Conservation (phyloP, 2,797 vertebrate species). For the Paguma larvata region DNA sequence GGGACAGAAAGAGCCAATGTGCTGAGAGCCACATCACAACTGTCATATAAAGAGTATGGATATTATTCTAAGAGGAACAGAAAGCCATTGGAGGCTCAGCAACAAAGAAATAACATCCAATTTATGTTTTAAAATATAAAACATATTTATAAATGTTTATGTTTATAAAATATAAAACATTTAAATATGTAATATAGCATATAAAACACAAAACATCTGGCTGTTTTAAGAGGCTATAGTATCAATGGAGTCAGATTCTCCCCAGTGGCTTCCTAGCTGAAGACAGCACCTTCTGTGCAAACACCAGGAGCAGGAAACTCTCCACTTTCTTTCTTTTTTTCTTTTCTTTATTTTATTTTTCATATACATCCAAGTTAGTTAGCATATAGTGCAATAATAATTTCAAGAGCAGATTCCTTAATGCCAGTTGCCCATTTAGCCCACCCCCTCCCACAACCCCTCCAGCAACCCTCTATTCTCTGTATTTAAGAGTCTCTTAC, state of each 20-base stretch:
- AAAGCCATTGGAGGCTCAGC: not conserved
- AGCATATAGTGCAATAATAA: no score
- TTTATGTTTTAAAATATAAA: not conserved
- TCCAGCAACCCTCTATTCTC: no score
- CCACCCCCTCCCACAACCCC: no score
- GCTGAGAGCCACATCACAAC: not conserved
- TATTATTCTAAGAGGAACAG: not conserved
- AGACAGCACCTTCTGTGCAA: not conserved
- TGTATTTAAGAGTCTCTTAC: no score
- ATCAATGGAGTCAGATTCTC: not conserved
- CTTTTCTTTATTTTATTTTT: no score
- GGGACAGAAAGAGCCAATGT: not conserved
- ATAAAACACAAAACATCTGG: not conserved
- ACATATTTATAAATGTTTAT: not conserved
- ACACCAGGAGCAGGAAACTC: not conserved
- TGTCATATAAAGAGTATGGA: not conserved
- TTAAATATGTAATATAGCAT: not conserved
- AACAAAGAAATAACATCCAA: not conserved
- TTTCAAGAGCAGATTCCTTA: no score
- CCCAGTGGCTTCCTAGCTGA: not conserved
- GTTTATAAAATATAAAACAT: not conserved
- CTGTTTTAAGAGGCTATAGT: not conserved
- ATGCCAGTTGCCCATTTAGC: no score
- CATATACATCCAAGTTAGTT: no score
- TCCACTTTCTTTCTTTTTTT: not conserved